Base-by-base conservation (phyloP, 2,888 invertebrate species). In the Drosophila infuscata region DNA sequence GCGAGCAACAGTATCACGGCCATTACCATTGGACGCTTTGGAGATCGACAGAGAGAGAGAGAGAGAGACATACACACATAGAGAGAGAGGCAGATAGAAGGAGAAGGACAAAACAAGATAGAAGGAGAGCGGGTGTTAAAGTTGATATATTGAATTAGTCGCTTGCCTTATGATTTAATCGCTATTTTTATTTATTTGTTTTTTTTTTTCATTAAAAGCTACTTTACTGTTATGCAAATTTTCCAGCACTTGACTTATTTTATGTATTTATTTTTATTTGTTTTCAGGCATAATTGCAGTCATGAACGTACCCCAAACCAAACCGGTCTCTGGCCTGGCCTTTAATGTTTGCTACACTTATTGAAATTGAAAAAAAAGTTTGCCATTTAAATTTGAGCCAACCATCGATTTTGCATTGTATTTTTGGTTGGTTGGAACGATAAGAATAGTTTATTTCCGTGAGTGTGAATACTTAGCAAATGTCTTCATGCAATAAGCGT, bases 1-100 rank as follows among this genome's bases (percentile, higher is more conserved):
- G 90, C 89, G 74, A 92, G 76, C 73, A 92, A 82, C 73, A 93
- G 78, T 77, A 92, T 88, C 82, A 92, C 88, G 82, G 92, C 92
- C 93, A 92, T 93, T 87, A 91, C 89, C 91, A 92, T 92, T 81
- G 74, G 79, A 62, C 66, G 70, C 83, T 70, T 5, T 30, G 29
- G 1, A 17, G 15, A 32, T 17, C 1, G 20, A 25, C 20, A 41
- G 49, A 25, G 25, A 20, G 25, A 41, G 49, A 25, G 25, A 20
- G 25, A 20, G 32, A 30, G 48, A 57, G 41, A 32, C 53, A 54
- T 1, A 38, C 25, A 46, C 25, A 25, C 15, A 25, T 4, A 20
- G 3, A 32, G 4, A 15, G 7, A 12, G n/a, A 29, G 17, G n/a
- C 20, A 38, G 48, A 32, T 3, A 43, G 15, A n/a, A 20, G 12